Evolutionary conservation across 2,113 vertebrate genomes (phyloP).

Genomic region (Anhinga rufa): DNA sequence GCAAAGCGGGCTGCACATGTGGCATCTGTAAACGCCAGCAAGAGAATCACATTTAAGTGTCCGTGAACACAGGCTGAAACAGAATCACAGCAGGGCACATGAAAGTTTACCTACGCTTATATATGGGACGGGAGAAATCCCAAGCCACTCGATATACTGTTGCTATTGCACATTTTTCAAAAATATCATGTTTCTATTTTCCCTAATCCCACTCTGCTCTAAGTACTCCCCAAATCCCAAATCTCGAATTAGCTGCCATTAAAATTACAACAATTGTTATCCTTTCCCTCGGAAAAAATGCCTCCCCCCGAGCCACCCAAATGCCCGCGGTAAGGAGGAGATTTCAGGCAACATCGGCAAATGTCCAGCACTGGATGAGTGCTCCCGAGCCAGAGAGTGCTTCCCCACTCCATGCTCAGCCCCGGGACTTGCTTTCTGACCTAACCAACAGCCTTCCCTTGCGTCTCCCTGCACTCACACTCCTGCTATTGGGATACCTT

Average conservation of each 20-base stretch:
- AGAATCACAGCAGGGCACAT: not conserved
- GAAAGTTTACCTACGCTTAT: not conserved
- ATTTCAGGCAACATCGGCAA: not conserved
- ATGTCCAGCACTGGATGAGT: not conserved
- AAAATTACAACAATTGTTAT: not conserved
- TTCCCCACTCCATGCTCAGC: accelerated
- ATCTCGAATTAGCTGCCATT: not conserved
- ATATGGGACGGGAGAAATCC: not conserved
- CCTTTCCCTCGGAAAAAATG: not conserved
- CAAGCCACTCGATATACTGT: not conserved
- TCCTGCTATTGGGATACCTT: not conserved
- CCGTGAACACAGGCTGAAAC: not conserved
- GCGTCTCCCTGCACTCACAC: accelerated
- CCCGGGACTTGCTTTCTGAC: not conserved
- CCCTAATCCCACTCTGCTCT: not conserved
- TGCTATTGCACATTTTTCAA: not conserved
- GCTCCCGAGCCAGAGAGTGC: not conserved
- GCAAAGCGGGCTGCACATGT: not conserved
- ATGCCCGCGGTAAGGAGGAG: accelerated
- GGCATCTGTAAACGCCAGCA: accelerated
- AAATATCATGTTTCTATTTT: not conserved
- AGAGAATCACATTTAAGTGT: not conserved
- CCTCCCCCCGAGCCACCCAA: not conserved
- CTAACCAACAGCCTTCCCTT: not conserved
- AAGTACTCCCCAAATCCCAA: not conserved